Evolutionary conservation across 1,140 invertebrate species (phyloP), one percentile per base, ranked within the genome.

Genomic region (Ceratosolen fusciceps): DNA sequence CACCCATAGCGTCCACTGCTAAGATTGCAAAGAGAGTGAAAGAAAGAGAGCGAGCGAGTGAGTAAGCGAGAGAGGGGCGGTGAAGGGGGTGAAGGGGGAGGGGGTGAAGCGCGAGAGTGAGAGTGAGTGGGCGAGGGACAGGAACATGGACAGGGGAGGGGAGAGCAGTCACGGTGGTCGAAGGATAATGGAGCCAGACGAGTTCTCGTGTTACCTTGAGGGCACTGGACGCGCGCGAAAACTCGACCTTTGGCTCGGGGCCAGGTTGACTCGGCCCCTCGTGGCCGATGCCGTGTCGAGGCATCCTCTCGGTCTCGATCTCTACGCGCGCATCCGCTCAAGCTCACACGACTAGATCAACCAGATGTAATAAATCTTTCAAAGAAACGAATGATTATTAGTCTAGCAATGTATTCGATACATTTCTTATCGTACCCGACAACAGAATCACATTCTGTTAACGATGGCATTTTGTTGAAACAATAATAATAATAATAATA

Each of bases 171-270:
- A 0, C 21, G 19, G 14, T 7, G 75, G 65, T 82, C 81, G 82
- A 82, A 74, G 54, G 58, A 52, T 29, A 70, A 73, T 29, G 19
- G 67, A 14, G 34, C 1, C 19, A 2, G 39, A 47, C 34, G 37
- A 5, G 65, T 47, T 70, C 39, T 70, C 24, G 67, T 12, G 39
- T 29, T 49, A 49, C 67, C 16, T 19, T 4, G 67, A 19, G n/a
- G n/a, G 58, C 52, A 52, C 56, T 62, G 72, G 80, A 77, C 73
- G 79, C 34, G 72, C 16, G 31, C 39, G 73, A 77, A 71, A 60
- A 49, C 24, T 60, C 56, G 26, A 78, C 54, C 76, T 78, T 72
- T 78, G 67, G 68, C 39, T 2, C 9, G 16, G 12, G 5, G 54
- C 68, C 68, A 78, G 31, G 47, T n/a, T 8, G 49, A 16, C 71